These are phyloP conservation scores for Hydrozoanthus tunicans DNA, from an alignment of 64 coral and sea anemone species.

Conservation along the genomic window DNA sequence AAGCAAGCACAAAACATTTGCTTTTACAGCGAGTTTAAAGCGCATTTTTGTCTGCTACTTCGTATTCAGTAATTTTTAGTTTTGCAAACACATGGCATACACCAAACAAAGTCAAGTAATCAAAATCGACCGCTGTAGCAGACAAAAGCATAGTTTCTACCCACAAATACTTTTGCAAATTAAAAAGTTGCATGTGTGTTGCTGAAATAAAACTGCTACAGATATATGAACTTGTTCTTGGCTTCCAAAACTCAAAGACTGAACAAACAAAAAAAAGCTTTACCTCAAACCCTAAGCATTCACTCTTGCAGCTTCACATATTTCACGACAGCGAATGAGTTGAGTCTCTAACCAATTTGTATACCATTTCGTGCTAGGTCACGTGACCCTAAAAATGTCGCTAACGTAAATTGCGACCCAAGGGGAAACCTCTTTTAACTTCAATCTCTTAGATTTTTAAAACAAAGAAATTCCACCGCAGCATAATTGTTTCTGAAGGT, in stretches of 20 bases:
- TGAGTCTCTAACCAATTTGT: slow-evolving; percentile 40
- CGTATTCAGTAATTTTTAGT: too few species aligned
- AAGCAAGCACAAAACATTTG: too few species aligned
- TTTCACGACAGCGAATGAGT: neutral
- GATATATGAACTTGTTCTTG: neutral
- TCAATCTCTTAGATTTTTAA: too few species aligned
- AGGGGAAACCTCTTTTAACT: too few species aligned
- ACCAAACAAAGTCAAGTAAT: too few species aligned
- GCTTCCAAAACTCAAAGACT: neutral
- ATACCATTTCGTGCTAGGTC: neutral
- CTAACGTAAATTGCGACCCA: neutral
- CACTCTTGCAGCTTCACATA: neutral
- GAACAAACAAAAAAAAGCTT: neutral
- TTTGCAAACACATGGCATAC: too few species aligned
- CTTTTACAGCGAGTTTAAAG: too few species aligned
- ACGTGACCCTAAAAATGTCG: slow-evolving; percentile 15
- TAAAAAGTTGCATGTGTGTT: neutral
- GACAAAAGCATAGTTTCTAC: too few species aligned
- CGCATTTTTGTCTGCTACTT: too few species aligned
- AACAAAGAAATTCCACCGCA: too few species aligned
- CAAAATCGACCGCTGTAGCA: too few species aligned
- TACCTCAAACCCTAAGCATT: slow-evolving; percentile 17
- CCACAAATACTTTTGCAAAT: neutral
- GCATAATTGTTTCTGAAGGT: too few species aligned
- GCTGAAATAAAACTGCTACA: neutral